phyloP scores from a whole-genome alignment of 2,888 invertebrate genomes.

The Xestobium rufovillosum region DNA sequence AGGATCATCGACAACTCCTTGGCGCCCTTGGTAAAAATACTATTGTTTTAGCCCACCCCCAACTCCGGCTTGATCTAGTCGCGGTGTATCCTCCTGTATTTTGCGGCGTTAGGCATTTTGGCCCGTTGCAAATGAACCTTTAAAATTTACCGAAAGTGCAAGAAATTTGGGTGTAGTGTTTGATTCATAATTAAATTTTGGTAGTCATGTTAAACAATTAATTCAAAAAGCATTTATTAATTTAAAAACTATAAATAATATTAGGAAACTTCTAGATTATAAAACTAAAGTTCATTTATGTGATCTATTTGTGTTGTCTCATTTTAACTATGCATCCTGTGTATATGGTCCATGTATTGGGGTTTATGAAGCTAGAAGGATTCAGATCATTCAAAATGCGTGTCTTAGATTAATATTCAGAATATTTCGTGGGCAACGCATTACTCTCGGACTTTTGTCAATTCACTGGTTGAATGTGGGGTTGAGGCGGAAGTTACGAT shows the following conservation, averaged over 20 bases:
- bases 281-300: slow-evolving; percentile 2
- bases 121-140: too few species aligned
- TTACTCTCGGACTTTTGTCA: not conserved
- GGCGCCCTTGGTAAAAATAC: too few species aligned
- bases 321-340: not conserved
- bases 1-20: too few species aligned
- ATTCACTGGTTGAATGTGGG: slow-evolving; percentile 4
- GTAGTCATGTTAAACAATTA: not conserved
- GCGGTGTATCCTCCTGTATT: too few species aligned
- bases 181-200: not conserved
- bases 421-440: not conserved
- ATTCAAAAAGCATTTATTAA: slow-evolving; percentile 1
- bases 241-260: not conserved
- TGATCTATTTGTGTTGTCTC: slow-evolving; percentile 2
- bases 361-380: not conserved
- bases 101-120: too few species aligned
- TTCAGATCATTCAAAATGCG: slow-evolving; percentile 3
- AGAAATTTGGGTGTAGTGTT: not conserved
- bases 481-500: not conserved
- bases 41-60: too few species aligned
- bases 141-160: too few species aligned
- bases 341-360: slow-evolving; percentile 3
- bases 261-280: not conserved
- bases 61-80: too few species aligned
- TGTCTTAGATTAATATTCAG: slow-evolving; percentile 6